Evolutionary conservation across 1,140 invertebrate species (phyloP), one percentile per base, ranked within the genome.

Genomic region (Drosophila ohnishii): DNA sequence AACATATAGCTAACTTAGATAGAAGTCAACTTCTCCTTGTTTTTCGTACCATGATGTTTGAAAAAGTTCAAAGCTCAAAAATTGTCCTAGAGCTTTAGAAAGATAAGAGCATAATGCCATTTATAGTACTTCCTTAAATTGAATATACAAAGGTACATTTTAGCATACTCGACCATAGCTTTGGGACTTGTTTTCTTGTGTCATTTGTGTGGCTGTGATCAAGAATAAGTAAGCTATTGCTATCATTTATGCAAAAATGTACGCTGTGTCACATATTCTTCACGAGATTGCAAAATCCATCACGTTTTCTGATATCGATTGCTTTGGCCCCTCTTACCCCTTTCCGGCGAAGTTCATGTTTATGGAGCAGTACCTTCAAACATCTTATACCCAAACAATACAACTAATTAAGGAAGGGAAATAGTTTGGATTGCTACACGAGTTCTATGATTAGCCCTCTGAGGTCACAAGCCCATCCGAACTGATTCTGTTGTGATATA

Each of bases 391-490:
- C 5, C 25, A 28, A 22, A 30, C 22, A 47, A 34, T 16, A 51
- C 10, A 57, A 25, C 16, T 50, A 69, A 59, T 69, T 69, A 56
- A 50, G 44, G 13, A 47, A 58, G 13, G 30, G 4, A 22, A 53
- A 81, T 81, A 57, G 50, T 57, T 70, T 44, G 25, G 44, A 65
- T 62, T 75, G 73, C 64, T 63, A 13, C 51, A 30, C 28, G 28
- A 48, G 57, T 74, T 80, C 73, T 85, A 78, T 78, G 63, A 86
- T 86, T 85, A 86, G 74, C 35, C n/a, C 30, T 13, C 34, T 44
- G 35, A 78, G 75, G 80, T 79, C 75, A 81, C 64, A 71, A 60
- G 37, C 45, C 47, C 47, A 57, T 30, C 32, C 50, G 22, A 37
- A 22, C 32, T n/a, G 42, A 28, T 56, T 48, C 16, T 58, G 35